Base-by-base conservation (phyloP, 2,888 invertebrate genomes). In the Caenorhabditis sulstoni region DNA sequence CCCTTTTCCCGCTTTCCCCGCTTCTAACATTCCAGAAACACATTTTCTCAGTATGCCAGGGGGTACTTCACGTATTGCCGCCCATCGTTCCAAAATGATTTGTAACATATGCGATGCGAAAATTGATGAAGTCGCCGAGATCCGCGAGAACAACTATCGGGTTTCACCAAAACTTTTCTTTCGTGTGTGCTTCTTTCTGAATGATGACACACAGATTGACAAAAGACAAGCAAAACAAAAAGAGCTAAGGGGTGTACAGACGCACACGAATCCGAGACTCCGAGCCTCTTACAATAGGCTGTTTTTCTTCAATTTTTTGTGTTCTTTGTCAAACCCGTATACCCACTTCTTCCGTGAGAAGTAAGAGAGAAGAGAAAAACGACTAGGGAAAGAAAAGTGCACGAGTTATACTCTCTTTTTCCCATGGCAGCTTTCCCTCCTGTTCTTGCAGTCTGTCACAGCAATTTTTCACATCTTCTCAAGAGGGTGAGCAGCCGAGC, bases 141-240 rank as follows among this genome's bases (percentile, higher is more conserved):
- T 66, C 23, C 35, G 29, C 1, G 44, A 53, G 45, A 61, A 53
- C 52, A 52, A 70, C 61, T 70, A 70, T 70, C 68, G n/a, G 22
- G 37, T 70, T 70, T 70, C 68, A 20, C 16, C n/a, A 29, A 45
- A 65, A 53, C 23, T 53, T 53, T 53, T 47, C 12, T 47, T 29
- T 45, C 23, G 37, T 62, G 49, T 16, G 49, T 23, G 41, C 58
- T 55, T 53, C 20, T 16, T 16, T 47, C 47, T 47, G 49, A 62
- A 50, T 12, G 29, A 23, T n/a, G n/a, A 37, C 47, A 37, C 35
- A 20, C 14, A 47, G 29, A 16, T n/a, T 47, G 12, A 64, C 52
- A 49, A 22, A 50, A 41, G 4, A 37, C 35, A 16, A 18, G 37
- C 47, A 47, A 37, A 22, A 22, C 16, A 49, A 35, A 14, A n/a